These are phyloP conservation scores for Nixonia krombeini DNA, from an alignment of 1,140 invertebrate species.

Conservation along the genomic window DNA sequence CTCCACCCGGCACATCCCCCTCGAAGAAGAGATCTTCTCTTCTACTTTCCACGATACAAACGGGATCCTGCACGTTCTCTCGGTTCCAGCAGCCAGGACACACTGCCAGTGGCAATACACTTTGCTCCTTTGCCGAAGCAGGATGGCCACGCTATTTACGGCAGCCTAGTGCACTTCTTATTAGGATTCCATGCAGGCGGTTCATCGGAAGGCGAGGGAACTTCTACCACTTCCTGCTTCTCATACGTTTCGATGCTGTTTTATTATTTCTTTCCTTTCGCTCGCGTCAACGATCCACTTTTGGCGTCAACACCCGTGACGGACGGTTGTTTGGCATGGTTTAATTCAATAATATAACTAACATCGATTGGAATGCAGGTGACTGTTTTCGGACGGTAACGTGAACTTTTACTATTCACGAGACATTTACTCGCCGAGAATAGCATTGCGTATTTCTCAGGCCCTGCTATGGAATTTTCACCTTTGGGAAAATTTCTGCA, in stretches of 20 bases:
- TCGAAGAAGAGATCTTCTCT: slow-evolving; percentile 42
- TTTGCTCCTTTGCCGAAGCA: slow-evolving; percentile 56
- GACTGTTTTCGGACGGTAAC: too few species aligned
- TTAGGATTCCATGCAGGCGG: slow-evolving; percentile 53
- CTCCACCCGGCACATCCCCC: slow-evolving; percentile 32
- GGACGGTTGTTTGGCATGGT: background rate
- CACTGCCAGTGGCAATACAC: slow-evolving; percentile 60
- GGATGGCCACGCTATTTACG: slow-evolving; percentile 56
- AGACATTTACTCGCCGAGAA: too few species aligned
- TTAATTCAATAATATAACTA: background rate
- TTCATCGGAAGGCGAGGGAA: slow-evolving; percentile 39
- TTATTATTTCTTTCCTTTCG: slow-evolving; percentile 17
- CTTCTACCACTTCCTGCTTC: slow-evolving; percentile 17
- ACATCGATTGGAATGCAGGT: slow-evolving; percentile 5
- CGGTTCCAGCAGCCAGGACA: slow-evolving; percentile 49
- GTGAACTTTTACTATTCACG: too few species aligned
- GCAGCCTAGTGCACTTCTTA: slow-evolving; percentile 55
- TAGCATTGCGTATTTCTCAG: too few species aligned
- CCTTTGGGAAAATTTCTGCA: too few species aligned
- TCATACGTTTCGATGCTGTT: slow-evolving; percentile 31
- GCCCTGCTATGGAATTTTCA: too few species aligned
- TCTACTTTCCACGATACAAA: slow-evolving; percentile 43
- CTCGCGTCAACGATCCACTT: slow-evolving; percentile 16
- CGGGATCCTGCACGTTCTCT: slow-evolving; percentile 57
- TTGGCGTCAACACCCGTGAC: slow-evolving; percentile 37